Evolutionary conservation across 1,140 invertebrate species (phyloP).

Genomic region (Araneus ventricosus): DNA sequence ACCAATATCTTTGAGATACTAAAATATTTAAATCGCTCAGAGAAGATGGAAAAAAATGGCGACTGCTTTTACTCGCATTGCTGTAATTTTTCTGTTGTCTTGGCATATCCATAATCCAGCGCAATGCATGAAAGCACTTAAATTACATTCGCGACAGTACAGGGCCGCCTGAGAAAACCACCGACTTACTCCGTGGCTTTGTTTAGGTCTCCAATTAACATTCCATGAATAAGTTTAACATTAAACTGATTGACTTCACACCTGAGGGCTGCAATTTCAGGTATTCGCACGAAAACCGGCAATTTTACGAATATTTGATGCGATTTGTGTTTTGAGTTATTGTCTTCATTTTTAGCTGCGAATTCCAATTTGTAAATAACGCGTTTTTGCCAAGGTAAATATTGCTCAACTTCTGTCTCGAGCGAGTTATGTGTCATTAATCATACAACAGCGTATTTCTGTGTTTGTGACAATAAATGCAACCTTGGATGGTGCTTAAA

Average conservation of each 20-base stretch:
- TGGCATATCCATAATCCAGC: neutral
- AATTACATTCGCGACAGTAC: neutral
- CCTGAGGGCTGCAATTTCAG: slow-evolving; percentile 4
- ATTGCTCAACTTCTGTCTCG: neutral
- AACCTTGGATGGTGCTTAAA: too few relatives aligned
- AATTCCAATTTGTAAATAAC: slow-evolving; percentile 10
- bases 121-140: neutral
- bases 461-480: too few relatives aligned
- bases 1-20: neutral
- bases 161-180: neutral
- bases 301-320: neutral
- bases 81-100: slow-evolving; percentile 1
- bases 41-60: neutral
- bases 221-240: slow-evolving; percentile 16
- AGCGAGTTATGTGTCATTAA: neutral
- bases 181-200: neutral
- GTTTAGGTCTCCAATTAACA: neutral
- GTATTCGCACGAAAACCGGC: neutral
- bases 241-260: slow-evolving; percentile 27
- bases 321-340: neutral
- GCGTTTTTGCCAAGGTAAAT: neutral
- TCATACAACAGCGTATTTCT: too few relatives aligned
- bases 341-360: neutral
- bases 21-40: slow-evolving; percentile 18
- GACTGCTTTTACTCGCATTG: neutral